Percentiles rank a stretch among this genome's conserved stretches.
These are phyloP conservation scores for Schizopygopsis pylzovi DNA, from an alignment of 2,797 vertebrate species.

Conservation along the genomic window DNA sequence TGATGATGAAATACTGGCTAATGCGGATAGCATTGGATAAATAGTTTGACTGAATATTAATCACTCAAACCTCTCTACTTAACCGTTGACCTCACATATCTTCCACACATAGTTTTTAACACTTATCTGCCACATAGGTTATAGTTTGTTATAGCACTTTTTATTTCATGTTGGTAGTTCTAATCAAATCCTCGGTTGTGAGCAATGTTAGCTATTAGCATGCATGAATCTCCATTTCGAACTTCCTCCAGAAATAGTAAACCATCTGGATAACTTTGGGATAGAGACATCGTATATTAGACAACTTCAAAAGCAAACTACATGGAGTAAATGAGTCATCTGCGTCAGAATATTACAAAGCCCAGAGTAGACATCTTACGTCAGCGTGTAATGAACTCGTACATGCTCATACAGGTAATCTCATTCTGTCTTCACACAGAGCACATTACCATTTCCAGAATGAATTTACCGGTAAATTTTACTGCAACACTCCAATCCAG, in stretches of 20 bases:
- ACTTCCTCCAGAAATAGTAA: neutral
- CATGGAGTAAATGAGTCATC: neutral
- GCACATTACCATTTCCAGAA: neutral
- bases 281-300: neutral
- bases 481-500: neutral
- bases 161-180: neutral
- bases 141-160: neutral
- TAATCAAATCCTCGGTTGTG: neutral
- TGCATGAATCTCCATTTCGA: neutral
- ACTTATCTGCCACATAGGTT: neutral
- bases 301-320: neutral
- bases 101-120: neutral
- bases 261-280: neutral
- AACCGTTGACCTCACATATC: neutral
- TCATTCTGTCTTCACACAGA: too few species aligned
- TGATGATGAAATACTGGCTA: neutral
- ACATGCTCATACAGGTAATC: too few species aligned
- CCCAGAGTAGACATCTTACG: neutral
- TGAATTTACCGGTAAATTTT: neutral
- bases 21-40: neutral
- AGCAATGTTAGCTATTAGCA: neutral
- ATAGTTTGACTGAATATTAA: neutral
- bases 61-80: neutral
- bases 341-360: neutral
- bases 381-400: neutral